A percentile compares a stretch with the other conserved stretches of the same genome.
Evolutionary conservation across 1,140 invertebrate species (phyloP).

Genomic region (Teleogryllus occipitalis): DNA sequence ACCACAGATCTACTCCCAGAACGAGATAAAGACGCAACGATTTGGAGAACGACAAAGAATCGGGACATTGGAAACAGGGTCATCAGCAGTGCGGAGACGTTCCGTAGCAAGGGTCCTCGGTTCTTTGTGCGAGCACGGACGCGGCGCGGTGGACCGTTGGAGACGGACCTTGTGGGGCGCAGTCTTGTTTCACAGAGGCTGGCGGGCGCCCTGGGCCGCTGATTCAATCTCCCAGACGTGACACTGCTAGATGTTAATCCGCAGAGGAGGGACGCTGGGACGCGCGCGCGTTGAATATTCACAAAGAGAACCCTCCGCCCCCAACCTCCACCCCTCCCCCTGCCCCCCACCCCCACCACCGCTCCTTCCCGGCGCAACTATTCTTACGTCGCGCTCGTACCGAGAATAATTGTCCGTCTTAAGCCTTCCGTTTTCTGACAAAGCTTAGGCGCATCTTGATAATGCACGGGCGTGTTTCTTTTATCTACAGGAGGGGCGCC

Average conservation of each 20-base stretch:
- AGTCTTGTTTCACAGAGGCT: background rate
- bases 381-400: background rate
- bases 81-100: background rate
- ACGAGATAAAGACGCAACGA: too few relatives aligned
- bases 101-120: background rate
- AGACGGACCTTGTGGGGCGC: background rate
- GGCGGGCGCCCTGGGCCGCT: background rate
- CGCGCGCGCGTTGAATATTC: constrained; percentile 2
- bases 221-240: background rate
- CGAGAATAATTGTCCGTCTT: background rate
- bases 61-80: too few relatives aligned
- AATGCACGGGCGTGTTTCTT: background rate
- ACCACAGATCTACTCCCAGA: too few relatives aligned
- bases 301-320: background rate
- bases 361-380: background rate
- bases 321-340: too few relatives aligned
- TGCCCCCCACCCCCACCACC: too few relatives aligned
- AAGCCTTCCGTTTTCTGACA: background rate
- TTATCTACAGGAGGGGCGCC: too few relatives aligned
- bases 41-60: too few relatives aligned
- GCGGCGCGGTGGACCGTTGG: background rate
- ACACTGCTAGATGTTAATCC: background rate
- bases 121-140: background rate
- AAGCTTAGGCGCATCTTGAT: background rate
- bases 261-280: background rate